These are phyloP conservation scores for Zoroaster sp. DNA, from an alignment of 53 echinoderm and acorn worm species.

Conservation along the genomic window DNA sequence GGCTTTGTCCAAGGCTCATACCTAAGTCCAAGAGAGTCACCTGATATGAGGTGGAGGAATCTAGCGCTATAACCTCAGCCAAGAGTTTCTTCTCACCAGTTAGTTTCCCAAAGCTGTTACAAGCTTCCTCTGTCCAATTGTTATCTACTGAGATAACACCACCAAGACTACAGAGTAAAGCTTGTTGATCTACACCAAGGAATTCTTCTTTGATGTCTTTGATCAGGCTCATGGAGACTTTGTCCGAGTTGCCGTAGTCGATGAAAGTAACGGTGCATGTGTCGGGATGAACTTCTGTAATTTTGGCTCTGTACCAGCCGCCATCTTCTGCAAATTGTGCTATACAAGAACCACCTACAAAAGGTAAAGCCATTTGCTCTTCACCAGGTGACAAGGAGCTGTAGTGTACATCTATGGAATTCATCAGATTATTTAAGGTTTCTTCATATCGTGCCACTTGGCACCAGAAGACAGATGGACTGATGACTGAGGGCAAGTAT, in stretches of 20 bases:
- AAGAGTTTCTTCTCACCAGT: conserved; percentile 77
- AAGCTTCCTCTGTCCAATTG: conserved; percentile 56
- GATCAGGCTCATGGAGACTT: conserved; percentile 38
- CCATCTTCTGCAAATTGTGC: conserved; percentile 85
- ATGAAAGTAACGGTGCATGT: conserved; percentile 69
- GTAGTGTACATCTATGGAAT: conserved; percentile 40
- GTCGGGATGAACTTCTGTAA: conserved; percentile 45
- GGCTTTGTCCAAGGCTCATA: conserved; percentile 64
- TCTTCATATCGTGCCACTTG: conserved; percentile 53
- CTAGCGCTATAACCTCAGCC: conserved; percentile 60
- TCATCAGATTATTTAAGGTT: conserved; percentile 28
- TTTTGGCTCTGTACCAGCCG: conserved; percentile 85
- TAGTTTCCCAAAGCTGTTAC: conserved; percentile 47
- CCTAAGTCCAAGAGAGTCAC: conserved; percentile 84
- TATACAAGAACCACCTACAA: conserved; percentile 65
- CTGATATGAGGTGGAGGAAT: background rate
- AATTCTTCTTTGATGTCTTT: conserved; percentile 64
- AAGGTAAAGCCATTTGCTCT: conserved; percentile 20
- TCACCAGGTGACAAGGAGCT: background rate
- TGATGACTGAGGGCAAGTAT: conserved; percentile 64
- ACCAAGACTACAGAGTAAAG: conserved; percentile 62
- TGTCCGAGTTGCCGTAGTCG: conserved; percentile 93
- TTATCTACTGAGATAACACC: conserved; percentile 55
- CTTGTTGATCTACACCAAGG: conserved; percentile 60
- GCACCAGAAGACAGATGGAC: conserved; percentile 75